phyloP scores from a whole-genome alignment of 2,113 vertebrate species.

The Seriola dumerili region DNA sequence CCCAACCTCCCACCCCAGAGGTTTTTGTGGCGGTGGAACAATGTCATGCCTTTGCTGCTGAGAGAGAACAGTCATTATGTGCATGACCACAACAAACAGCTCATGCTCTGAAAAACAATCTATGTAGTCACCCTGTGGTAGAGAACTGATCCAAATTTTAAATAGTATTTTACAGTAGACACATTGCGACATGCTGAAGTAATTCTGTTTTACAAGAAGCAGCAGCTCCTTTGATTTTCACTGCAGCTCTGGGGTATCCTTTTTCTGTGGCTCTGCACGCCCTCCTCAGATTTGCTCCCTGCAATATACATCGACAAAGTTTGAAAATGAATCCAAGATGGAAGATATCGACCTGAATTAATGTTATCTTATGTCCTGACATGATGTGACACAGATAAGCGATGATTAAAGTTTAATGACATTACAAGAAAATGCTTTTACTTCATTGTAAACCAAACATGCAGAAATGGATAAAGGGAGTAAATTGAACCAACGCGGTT shows the following conservation, averaged over 20 bases:
- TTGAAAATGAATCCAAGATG: conserved; percentile 9
- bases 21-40: not conserved
- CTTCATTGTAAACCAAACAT: conserved; percentile 42
- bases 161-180: conserved; percentile 11
- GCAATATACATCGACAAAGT: not conserved
- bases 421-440: conserved; percentile 64
- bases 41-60: not conserved
- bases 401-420: conserved; percentile 51
- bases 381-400: conserved; percentile 6
- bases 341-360: conserved; percentile 13
- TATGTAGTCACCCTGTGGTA: not conserved
- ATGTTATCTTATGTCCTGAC: conserved; percentile 4
- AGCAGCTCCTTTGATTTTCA: conserved; percentile 3
- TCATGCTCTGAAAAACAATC: conserved; percentile 9
- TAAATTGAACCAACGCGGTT: conserved; percentile 19
- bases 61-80: conserved; percentile 25
- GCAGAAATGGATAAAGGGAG: conserved; percentile 19
- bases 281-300: not conserved
- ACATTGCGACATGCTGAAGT: not conserved
- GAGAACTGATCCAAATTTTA: not conserved
- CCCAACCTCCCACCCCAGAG: not conserved
- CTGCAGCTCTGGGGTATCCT: not conserved
- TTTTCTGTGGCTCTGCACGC: not conserved
- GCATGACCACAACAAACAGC: not conserved
- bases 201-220: conserved; percentile 12